Base-by-base conservation (phyloP, 2,888 invertebrate genomes). In the Microplitis deprimator region DNA sequence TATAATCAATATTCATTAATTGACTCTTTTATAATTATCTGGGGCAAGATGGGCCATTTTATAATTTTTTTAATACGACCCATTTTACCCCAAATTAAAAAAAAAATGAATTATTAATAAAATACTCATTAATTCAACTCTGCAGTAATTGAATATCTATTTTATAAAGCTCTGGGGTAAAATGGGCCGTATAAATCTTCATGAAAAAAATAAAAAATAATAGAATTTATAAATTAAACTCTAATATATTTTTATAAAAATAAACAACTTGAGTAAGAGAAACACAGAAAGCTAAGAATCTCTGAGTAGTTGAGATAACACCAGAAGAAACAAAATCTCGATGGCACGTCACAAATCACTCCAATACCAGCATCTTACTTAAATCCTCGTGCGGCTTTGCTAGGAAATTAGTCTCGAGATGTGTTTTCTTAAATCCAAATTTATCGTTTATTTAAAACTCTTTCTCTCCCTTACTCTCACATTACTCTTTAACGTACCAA, bases 341-440 rank as follows among this genome's bases (percentile, higher is more conserved):
- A 80, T 81, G 83, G 82, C 70, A 77, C 77, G 77, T 85, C 83
- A 86, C 86, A 86, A 86, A 86, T 86, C 86, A 86, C 83, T 80
- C 81, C 82, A 82, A 84, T 50, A 8, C 82, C 82, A 81, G 83
- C 68, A 40, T 73, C 60, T 62, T 16, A 68, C 73, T 75, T 67
- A 50, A 73, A 76, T 62, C 65, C 77, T 39, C 60, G 40, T n/a
- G 50, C 67, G 71, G 68, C 65, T 67, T 68, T 75, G 60, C 68
- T 72, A 62, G 62, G 76, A 77, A 77, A 77, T 77, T 77, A 78
- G 78, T 79, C 76, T 71, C 75, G 29, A 29, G 29, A 78, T 80
- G 71, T 76, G 78, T 82, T 81, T 81, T 82, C 79, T 80, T 79
- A 80, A 83, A 83, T 82, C 81, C 72, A 77, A 81, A 84, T 84